Conservation (phyloP, 2,797 vertebrate genomes). For the Danio aesculapii region DNA sequence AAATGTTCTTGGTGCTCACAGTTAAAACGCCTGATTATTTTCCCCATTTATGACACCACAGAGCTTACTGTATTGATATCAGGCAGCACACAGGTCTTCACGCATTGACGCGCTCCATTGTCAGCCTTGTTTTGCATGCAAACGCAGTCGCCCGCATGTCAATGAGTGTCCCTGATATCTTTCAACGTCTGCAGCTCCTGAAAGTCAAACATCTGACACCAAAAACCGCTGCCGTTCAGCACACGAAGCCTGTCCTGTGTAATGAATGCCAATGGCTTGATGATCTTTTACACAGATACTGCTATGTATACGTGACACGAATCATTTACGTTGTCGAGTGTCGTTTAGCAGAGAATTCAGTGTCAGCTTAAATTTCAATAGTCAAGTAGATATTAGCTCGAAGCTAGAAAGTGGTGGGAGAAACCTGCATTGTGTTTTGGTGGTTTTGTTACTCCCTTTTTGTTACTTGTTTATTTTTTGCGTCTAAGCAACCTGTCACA, state of each 20-base stretch:
- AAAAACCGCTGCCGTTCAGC: slow-evolving; percentile 13
- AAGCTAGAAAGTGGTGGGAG: neutral
- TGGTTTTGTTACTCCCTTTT: neutral
- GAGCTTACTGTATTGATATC: neutral
- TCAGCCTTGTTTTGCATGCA: slow-evolving; percentile 26
- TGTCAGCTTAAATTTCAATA: slow-evolving; percentile 8
- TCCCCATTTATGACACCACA: neutral
- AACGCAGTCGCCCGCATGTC: neutral
- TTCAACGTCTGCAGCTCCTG: slow-evolving; percentile 6
- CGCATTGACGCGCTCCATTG: neutral
- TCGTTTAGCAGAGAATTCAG: neutral
- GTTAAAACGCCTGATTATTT: neutral
- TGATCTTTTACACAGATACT: slow-evolving; percentile 19
- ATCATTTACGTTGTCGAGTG: slow-evolving; percentile 20
- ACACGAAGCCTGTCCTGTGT: slow-evolving; percentile 11
- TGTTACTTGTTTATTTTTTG: too few relatives aligned
- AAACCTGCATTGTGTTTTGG: slow-evolving; percentile 1
- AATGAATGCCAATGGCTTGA: slow-evolving; percentile 24
- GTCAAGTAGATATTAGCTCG: neutral
- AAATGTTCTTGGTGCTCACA: neutral
- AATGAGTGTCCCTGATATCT: slow-evolving; percentile 28
- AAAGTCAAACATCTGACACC: slow-evolving; percentile 41
- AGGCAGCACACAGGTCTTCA: slow-evolving; percentile 2
- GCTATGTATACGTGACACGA: neutral
- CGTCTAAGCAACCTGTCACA: neutral